phyloP scores from a whole-genome alignment of 2,113 vertebrate genomes.

The Cromileptes altivelis region DNA sequence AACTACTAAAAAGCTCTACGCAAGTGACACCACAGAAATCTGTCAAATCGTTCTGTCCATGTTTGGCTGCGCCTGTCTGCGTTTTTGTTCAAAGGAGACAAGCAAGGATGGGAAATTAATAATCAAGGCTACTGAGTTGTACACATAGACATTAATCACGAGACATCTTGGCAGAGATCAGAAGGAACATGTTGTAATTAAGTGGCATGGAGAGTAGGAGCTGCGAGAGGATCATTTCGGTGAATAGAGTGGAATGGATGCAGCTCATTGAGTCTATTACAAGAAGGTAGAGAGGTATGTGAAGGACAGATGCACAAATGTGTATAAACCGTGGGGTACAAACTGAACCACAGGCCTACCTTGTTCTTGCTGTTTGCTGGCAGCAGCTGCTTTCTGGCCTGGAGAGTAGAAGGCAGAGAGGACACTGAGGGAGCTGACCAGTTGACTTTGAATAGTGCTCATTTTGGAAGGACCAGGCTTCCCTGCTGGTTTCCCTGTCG shows the following conservation, averaged over 20 bases:
- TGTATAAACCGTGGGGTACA: not conserved
- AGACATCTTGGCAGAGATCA: slow-evolving; percentile 7
- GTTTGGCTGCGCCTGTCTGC: slow-evolving; percentile 16
- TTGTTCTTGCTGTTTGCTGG: slow-evolving; percentile 85
- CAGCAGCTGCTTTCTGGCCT: slow-evolving; percentile 82
- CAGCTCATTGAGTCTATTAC: slow-evolving; percentile 1
- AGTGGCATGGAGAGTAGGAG: slow-evolving; percentile 3
- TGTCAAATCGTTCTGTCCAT: slow-evolving; percentile 10
- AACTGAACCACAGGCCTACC: slow-evolving; percentile 72
- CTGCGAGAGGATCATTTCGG: slow-evolving; percentile 13
- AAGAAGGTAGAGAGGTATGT: slow-evolving; percentile 1
- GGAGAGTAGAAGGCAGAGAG: slow-evolving; percentile 94
- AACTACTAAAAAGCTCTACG: not conserved
- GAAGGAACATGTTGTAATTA: slow-evolving; percentile 33
- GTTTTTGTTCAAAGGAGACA: not conserved
- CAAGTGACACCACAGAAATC: slow-evolving; percentile 24
- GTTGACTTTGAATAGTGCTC: slow-evolving; percentile 96
- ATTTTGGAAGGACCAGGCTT: slow-evolving; percentile 90
- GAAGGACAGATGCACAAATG: slow-evolving; percentile 14
- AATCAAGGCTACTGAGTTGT: slow-evolving; percentile 8
- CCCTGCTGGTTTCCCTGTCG: slow-evolving; percentile 71
- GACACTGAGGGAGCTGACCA: slow-evolving; percentile 95
- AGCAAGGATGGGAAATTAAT: slow-evolving; percentile 1
- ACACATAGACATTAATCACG: slow-evolving; percentile 22
- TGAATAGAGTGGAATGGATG: slow-evolving; percentile 9